These are phyloP conservation scores for Gandaritis pyraliata DNA, from an alignment of 2,888 invertebrate genomes.

Conservation along the genomic window DNA sequence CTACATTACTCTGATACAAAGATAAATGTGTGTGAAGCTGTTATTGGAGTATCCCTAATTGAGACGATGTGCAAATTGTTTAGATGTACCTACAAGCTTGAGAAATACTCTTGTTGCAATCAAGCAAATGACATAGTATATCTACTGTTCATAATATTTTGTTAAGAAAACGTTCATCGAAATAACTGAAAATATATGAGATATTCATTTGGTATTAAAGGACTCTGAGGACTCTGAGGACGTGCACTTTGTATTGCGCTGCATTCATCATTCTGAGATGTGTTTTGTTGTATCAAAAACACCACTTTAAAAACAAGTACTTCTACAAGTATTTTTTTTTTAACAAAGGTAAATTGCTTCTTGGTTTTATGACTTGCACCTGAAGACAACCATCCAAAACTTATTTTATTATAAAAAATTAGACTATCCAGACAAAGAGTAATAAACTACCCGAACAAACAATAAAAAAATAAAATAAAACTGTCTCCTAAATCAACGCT, in stretches of 20 bases:
- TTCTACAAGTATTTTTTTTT: too few species aligned
- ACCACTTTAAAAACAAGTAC: too few species aligned
- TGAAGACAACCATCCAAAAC: too few species aligned
- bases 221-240: too few species aligned
- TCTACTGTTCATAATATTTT: not conserved
- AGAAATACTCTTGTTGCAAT: not conserved
- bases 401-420: not conserved
- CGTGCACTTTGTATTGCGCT: too few species aligned
- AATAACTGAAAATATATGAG: too few species aligned
- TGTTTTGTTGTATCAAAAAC: too few species aligned
- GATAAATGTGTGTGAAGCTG: slow-evolving; percentile 30
- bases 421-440: slow-evolving; percentile 6
- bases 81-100: slow-evolving; percentile 26
- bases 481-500: slow-evolving; percentile 32
- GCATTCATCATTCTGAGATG: too few species aligned
- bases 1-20: slow-evolving; percentile 6
- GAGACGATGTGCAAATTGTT: slow-evolving; percentile 30
- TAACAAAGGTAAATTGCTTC: too few species aligned
- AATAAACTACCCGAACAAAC: slow-evolving; percentile 11
- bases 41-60: slow-evolving; percentile 36
- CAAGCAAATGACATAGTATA: not conserved
- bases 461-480: slow-evolving; percentile 29
- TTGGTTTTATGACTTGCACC: too few species aligned
- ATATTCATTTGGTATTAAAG: too few species aligned
- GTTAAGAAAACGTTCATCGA: too few species aligned